A percentile compares a stretch with the other conserved stretches of the same genome.
Conservation (phyloP, 2,888 invertebrate species). For the Idaea aversata region DNA sequence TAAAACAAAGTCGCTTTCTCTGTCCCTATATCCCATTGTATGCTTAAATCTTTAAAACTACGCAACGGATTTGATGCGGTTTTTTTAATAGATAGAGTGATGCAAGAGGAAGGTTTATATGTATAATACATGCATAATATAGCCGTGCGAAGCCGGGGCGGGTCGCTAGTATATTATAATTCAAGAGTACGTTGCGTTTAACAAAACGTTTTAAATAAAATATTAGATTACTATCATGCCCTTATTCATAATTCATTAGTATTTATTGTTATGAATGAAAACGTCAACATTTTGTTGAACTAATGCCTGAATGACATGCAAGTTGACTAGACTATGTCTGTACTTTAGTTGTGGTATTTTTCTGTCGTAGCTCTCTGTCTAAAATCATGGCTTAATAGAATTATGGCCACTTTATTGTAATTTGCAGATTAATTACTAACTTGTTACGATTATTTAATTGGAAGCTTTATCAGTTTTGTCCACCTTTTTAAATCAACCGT, state of each 20-base stretch:
- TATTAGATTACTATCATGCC: background rate
- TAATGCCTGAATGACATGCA: background rate
- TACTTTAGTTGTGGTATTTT: background rate
- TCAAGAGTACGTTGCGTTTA: background rate
- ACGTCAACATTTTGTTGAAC: background rate
- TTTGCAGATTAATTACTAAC: conserved; percentile 14
- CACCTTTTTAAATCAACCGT: background rate
- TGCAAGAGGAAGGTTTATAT: no score
- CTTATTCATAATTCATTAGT: background rate
- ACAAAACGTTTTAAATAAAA: background rate
- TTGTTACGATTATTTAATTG: conserved; percentile 2
- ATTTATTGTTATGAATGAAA: background rate
- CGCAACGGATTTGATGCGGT: no score
- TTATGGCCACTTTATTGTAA: conserved; percentile 14
- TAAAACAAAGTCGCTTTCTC: no score
- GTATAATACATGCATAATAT: no score
- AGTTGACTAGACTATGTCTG: background rate
- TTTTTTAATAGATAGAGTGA: no score
- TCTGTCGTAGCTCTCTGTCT: conserved; percentile 22
- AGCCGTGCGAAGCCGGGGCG: no score
- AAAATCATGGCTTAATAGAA: conserved; percentile 32
- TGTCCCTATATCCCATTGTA: no score
- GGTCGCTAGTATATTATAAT: no score
- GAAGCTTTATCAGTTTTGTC: background rate
- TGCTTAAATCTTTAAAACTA: no score